Conservation (phyloP, 2,797 vertebrate species). For the Falco peregrinus region DNA sequence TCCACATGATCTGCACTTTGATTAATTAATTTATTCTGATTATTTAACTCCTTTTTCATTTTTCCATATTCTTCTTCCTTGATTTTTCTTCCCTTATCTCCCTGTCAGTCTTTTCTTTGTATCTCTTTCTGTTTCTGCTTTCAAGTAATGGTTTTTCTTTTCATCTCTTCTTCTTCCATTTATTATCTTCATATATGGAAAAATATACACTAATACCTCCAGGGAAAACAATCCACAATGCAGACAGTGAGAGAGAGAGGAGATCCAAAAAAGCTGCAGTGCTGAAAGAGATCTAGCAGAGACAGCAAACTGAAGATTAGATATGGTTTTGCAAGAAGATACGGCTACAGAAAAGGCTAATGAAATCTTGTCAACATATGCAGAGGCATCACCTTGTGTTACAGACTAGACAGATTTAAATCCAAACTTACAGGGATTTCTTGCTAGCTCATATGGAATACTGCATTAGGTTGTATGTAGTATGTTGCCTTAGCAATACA, state of each 20-base stretch:
- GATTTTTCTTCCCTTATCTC: slow-evolving; percentile 44
- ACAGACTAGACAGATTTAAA: slow-evolving; percentile 5
- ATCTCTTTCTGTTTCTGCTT: slow-evolving; percentile 44
- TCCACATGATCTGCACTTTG: slow-evolving; percentile 56
- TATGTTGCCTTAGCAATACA: not conserved
- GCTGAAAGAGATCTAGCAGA: slow-evolving; percentile 40
- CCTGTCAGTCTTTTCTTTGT: slow-evolving; percentile 36
- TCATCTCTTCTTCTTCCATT: slow-evolving; percentile 28
- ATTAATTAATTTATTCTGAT: slow-evolving; percentile 75
- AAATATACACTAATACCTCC: slow-evolving; percentile 60
- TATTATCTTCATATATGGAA: slow-evolving; percentile 52
- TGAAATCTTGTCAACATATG: slow-evolving; percentile 44
- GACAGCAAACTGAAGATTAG: slow-evolving; percentile 58
- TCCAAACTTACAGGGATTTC: not conserved
- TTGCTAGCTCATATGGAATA: not conserved
- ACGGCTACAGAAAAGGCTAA: slow-evolving; percentile 7
- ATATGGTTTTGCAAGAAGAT: slow-evolving; percentile 21
- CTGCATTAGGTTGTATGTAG: not conserved
- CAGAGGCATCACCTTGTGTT: slow-evolving; percentile 43
- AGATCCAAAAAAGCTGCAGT: slow-evolving; percentile 33
- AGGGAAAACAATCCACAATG: slow-evolving; percentile 55
- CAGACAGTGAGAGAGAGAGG: not conserved
- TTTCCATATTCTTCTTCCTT: slow-evolving; percentile 36
- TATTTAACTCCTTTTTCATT: slow-evolving; percentile 65
- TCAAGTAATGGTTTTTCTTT: slow-evolving; percentile 38